Evolutionary conservation across 2,888 invertebrate genomes (phyloP).

Genomic region (Escarpia spicata): DNA sequence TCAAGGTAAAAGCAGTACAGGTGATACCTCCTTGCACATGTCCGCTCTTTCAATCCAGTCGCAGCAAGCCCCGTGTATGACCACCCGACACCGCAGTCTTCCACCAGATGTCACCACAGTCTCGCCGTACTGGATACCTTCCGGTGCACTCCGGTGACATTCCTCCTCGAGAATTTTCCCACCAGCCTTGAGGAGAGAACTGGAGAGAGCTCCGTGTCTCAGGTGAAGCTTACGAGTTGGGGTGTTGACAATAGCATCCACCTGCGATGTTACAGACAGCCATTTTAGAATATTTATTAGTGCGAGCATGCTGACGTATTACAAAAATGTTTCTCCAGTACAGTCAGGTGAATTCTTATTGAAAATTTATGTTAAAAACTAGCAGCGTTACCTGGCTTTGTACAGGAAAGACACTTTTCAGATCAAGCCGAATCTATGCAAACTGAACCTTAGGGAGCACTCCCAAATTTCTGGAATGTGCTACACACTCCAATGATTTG

Average conservation of each 20-base stretch:
- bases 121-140: slow-evolving; percentile 47
- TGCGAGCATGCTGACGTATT: not conserved
- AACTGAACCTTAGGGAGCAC: too few species aligned
- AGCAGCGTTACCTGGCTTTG: too few species aligned
- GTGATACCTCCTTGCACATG: slow-evolving; percentile 31
- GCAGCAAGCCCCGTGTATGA: slow-evolving; percentile 48
- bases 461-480: too few species aligned
- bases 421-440: too few species aligned
- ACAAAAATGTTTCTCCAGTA: not conserved
- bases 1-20: not conserved
- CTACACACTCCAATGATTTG: too few species aligned
- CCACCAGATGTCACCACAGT: slow-evolving; percentile 47
- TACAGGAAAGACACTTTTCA: too few species aligned
- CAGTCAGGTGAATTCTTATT: not conserved
- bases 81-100: slow-evolving; percentile 46
- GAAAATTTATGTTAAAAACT: too few species aligned
- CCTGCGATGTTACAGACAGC: not conserved
- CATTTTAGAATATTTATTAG: not conserved
- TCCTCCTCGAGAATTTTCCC: not conserved
- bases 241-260: not conserved
- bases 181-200: not conserved
- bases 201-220: not conserved
- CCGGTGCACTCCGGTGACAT: slow-evolving; percentile 28
- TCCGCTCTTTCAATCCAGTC: slow-evolving; percentile 41
- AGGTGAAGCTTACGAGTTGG: not conserved